phyloP scores from a whole-genome alignment of 2,888 invertebrate species.

The Xestobium rufovillosum region DNA sequence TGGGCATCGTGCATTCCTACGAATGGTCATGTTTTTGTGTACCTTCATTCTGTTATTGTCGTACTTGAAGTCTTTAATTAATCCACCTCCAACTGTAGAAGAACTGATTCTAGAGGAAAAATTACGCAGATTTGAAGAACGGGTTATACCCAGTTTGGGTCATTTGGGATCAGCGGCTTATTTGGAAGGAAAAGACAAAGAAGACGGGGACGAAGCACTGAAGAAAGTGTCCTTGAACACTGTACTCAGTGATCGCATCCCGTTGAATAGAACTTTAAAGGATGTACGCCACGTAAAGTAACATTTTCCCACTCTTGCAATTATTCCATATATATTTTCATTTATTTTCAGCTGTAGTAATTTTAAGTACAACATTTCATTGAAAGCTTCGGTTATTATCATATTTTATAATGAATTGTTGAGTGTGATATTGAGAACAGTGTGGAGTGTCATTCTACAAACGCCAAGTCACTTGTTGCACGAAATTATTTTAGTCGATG shows the following conservation, averaged over 20 bases:
- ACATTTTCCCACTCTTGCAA: too few species aligned
- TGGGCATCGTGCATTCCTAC: conserved; percentile 27
- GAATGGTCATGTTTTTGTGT: conserved; percentile 19
- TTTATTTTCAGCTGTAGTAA: conserved; percentile 50
- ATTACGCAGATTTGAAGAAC: conserved; percentile 55
- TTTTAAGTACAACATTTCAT: conserved; percentile 54
- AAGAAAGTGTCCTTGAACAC: conserved; percentile 83
- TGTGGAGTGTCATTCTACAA: conserved; percentile 82
- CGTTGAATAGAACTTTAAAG: conserved; percentile 71
- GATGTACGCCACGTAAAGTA: conserved; percentile 51
- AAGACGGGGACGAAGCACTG: conserved; percentile 62
- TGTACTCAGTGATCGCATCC: conserved; percentile 78
- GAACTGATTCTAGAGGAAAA: too few species aligned
- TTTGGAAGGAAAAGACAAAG: conserved; percentile 62
- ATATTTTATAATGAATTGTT: conserved; percentile 74
- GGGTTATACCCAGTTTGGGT: conserved; percentile 63
- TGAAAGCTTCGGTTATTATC: conserved; percentile 61
- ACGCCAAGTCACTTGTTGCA: conserved; percentile 65
- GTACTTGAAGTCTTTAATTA: conserved; percentile 9
- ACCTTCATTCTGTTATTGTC: conserved; percentile 2
- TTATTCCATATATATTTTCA: too few species aligned
- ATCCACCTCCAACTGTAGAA: conserved; percentile 12
- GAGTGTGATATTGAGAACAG: conserved; percentile 68
- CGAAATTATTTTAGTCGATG: conserved; percentile 93
- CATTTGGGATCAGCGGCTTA: conserved; percentile 62